These are phyloP conservation scores for Mesochorus sp. DNA, from an alignment of 2,888 invertebrate species.

Conservation along the genomic window DNA sequence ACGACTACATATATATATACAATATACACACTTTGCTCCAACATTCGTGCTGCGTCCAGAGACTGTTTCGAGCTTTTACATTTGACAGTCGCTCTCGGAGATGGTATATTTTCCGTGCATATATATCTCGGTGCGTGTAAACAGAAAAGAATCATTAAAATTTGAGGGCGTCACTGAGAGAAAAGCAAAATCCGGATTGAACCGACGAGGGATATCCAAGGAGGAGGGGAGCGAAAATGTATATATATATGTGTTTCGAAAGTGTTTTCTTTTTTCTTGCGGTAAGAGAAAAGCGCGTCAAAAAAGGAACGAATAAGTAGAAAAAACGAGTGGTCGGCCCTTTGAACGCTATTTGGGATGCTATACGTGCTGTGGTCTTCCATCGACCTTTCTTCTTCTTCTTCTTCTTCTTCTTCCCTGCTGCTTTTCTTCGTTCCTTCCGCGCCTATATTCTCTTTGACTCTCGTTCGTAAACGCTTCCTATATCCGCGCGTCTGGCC, in stretches of 20 bases:
- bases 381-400: constrained; percentile 48
- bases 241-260: not conserved
- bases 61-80: not conserved
- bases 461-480: constrained; percentile 19
- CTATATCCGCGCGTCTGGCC: constrained; percentile 27
- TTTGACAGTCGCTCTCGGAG: not conserved
- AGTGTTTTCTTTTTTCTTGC: no score
- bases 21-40: no score
- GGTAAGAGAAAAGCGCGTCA: not conserved
- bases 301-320: constrained; percentile 48
- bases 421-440: constrained; percentile 57
- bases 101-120: not conserved
- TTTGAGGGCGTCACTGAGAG: constrained; percentile 16
- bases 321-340: constrained; percentile 65
- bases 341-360: constrained; percentile 72
- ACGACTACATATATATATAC: no score
- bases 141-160: constrained; percentile 26
- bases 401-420: constrained; percentile 40
- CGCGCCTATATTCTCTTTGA: constrained; percentile 39
- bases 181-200: constrained; percentile 1
- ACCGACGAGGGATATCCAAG: no score
- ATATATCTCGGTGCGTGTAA: not conserved
- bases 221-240: not conserved
- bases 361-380: constrained; percentile 62
- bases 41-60: not conserved